These are phyloP conservation scores for Drosophila albomicans DNA, from an alignment of 1,140 invertebrate genomes.

Conservation along the genomic window DNA sequence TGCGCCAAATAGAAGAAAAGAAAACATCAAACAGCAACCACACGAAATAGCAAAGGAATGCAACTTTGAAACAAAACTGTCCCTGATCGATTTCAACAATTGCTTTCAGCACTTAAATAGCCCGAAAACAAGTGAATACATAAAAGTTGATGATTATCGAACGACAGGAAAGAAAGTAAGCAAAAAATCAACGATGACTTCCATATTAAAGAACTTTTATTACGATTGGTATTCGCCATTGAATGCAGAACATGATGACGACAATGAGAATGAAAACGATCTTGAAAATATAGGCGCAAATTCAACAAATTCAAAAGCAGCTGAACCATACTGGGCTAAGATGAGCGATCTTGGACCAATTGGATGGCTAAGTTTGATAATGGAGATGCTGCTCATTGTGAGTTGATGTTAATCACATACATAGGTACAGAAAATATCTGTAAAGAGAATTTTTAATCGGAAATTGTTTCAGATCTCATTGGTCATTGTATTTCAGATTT, in stretches of 20 bases:
- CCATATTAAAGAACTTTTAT: constrained; percentile 51
- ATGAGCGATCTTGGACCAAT: neutral
- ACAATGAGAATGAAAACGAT: neutral
- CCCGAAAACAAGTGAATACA: neutral
- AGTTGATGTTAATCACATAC: constrained; percentile 44
- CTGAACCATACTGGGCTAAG: constrained; percentile 3
- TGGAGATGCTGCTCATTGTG: constrained; percentile 44
- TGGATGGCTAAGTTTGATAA: constrained; percentile 32
- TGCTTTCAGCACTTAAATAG: constrained; percentile 58
- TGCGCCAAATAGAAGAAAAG: neutral
- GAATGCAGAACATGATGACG: neutral
- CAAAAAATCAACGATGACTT: constrained; percentile 40
- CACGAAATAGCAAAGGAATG: constrained; percentile 14
- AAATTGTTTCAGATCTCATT: constrained; percentile 62
- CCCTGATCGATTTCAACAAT: constrained; percentile 57
- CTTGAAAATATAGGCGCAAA: neutral
- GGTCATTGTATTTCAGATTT: constrained; percentile 67
- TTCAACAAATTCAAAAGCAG: neutral
- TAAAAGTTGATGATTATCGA: neutral
- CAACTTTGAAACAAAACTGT: constrained; percentile 22
- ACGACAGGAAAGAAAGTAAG: neutral
- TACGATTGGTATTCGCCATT: constrained; percentile 64
- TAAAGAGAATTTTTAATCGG: constrained; percentile 20
- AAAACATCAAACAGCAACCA: neutral
- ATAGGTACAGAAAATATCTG: constrained; percentile 24